These are phyloP conservation scores for Acrocephalus arundinaceus DNA, from an alignment of 2,113 vertebrate species.

Conservation along the genomic window DNA sequence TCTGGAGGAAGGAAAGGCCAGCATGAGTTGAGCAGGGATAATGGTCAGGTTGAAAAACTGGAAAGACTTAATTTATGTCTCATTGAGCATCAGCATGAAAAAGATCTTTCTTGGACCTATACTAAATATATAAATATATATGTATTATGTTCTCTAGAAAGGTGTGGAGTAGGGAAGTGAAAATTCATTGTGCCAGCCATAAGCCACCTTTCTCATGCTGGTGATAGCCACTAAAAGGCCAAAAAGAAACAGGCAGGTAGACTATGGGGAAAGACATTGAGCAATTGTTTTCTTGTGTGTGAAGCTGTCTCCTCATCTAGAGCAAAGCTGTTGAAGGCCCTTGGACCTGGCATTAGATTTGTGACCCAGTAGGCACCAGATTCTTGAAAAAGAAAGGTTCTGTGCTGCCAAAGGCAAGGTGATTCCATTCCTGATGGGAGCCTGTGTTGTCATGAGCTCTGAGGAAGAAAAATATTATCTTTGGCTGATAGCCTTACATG, in stretches of 20 bases:
- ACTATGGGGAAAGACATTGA: not conserved
- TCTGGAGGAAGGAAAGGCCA: not conserved
- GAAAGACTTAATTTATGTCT: not conserved
- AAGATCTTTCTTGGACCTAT: not conserved
- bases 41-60: not conserved
- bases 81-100: not conserved
- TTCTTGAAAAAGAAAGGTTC: slow-evolving; percentile 42
- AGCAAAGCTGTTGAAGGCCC: not conserved
- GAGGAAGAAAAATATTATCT: not conserved
- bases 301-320: slow-evolving; percentile 16
- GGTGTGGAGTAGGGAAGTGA: not conserved
- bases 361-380: not conserved
- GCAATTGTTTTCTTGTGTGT: not conserved
- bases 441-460: not conserved
- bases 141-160: not conserved
- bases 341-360: slow-evolving; percentile 3
- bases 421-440: not conserved
- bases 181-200: not conserved
- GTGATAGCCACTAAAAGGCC: not conserved
- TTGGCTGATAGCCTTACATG: not conserved
- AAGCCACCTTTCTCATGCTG: not conserved
- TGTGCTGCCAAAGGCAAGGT: not conserved
- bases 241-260: not conserved
- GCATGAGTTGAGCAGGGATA: not conserved
- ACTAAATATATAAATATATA: not conserved